Evolutionary conservation across 1,140 invertebrate genomes (phyloP).

Genomic region (Popillia japonica): DNA sequence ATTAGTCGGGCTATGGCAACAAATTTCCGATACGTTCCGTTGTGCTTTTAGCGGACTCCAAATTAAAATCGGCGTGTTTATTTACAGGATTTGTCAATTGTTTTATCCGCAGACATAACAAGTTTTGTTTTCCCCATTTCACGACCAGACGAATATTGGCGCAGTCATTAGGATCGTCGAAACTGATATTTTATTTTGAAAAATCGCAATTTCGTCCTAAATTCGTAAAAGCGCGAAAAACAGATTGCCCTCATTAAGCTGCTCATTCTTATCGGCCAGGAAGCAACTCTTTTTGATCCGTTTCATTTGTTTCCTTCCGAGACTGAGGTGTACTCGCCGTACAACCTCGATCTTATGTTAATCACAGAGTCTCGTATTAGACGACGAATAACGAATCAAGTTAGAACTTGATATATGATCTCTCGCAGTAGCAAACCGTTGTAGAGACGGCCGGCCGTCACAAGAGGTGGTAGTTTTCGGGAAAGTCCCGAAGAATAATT

Average conservation of each 20-base stretch:
- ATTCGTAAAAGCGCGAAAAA: neutral
- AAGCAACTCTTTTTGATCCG: neutral
- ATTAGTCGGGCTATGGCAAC: no score
- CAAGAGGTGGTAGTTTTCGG: neutral
- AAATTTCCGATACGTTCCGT: no score
- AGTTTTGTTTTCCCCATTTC: no score
- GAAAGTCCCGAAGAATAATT: neutral
- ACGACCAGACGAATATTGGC: no score
- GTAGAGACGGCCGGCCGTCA: no score
- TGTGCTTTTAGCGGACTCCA: no score
- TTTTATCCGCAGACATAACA: no score
- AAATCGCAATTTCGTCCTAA: no score
- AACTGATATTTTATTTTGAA: no score
- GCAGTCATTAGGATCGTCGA: no score
- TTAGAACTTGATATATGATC: neutral
- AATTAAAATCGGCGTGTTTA: no score
- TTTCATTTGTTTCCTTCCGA: neutral
- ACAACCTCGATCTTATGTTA: neutral
- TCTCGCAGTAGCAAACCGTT: neutral
- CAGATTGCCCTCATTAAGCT: conserved; percentile 9
- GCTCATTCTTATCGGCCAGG: neutral
- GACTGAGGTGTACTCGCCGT: neutral
- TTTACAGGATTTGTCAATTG: no score
- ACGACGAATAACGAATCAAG: neutral
- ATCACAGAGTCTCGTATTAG: neutral